Conservation (phyloP, 1,140 invertebrate genomes). For the Marisa cornuarietis region DNA sequence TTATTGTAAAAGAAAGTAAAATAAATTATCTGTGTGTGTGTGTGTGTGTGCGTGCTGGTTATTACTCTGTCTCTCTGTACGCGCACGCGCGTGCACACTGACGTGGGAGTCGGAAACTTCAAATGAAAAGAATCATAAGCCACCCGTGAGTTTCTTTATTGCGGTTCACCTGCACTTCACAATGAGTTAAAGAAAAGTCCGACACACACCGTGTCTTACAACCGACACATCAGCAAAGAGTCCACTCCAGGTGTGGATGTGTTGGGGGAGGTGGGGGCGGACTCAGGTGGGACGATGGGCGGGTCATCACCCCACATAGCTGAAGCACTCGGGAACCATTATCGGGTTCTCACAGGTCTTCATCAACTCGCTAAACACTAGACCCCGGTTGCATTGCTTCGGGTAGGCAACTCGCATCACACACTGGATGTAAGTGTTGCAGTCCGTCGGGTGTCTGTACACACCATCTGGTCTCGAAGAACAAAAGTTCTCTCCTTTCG, state of each 20-base stretch:
- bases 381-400: no score
- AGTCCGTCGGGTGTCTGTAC: neutral
- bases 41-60: neutral
- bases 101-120: no score
- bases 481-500: neutral
- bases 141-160: neutral
- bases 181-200: neutral
- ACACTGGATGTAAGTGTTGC: neutral
- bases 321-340: no score
- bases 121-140: neutral
- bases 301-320: no score
- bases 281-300: no score
- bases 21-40: constrained; percentile 1
- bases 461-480: neutral
- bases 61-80: neutral
- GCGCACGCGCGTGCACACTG: no score
- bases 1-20: neutral
- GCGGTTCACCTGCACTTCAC: neutral
- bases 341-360: no score
- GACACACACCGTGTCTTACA: neutral
- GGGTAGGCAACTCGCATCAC: neutral
- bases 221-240: neutral
- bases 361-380: no score
- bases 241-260: neutral
- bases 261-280: no score